phyloP scores from a whole-genome alignment of 2,113 vertebrate genomes.

The Brachyistius frenatus region DNA sequence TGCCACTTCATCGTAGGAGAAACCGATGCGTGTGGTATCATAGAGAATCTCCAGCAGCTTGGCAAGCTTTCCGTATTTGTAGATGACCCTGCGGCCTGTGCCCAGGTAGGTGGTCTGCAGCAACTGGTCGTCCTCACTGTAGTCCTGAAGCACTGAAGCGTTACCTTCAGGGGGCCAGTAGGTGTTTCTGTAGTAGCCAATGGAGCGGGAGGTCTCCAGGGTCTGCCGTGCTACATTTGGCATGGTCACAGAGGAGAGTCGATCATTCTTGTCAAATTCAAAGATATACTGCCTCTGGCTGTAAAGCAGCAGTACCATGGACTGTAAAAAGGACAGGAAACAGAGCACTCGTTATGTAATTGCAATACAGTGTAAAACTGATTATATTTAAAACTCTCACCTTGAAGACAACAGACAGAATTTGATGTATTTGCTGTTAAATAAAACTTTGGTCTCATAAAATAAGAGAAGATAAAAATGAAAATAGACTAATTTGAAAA shows the following conservation, averaged over 20 bases:
- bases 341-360: not conserved
- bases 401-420: not conserved
- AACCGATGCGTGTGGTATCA: conserved; percentile 94
- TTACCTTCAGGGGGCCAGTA: conserved; percentile 96
- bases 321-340: conserved; percentile 83
- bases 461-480: not conserved
- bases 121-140: conserved; percentile 92
- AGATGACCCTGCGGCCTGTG: conserved; percentile 93
- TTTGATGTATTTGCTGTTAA: not conserved
- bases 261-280: conserved; percentile 97
- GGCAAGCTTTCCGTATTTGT: conserved; percentile 95
- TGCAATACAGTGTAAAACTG: conserved; percentile 6
- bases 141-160: conserved; percentile 94
- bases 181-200: conserved; percentile 97
- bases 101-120: conserved; percentile 93
- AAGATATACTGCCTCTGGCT: conserved; percentile 99
- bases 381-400: not conserved
- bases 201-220: conserved; percentile 93
- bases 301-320: conserved; percentile 96
- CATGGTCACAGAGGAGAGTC: conserved; percentile 96
- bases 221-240: conserved; percentile 96
- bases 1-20: conserved; percentile 93
- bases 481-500: not conserved
- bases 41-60: conserved; percentile 96
- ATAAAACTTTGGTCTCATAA: not conserved